Evolutionary conservation across 2,113 vertebrate species (phyloP), one percentile per base, ranked within the genome.

Genomic region (Rhodinocichla rosea): DNA sequence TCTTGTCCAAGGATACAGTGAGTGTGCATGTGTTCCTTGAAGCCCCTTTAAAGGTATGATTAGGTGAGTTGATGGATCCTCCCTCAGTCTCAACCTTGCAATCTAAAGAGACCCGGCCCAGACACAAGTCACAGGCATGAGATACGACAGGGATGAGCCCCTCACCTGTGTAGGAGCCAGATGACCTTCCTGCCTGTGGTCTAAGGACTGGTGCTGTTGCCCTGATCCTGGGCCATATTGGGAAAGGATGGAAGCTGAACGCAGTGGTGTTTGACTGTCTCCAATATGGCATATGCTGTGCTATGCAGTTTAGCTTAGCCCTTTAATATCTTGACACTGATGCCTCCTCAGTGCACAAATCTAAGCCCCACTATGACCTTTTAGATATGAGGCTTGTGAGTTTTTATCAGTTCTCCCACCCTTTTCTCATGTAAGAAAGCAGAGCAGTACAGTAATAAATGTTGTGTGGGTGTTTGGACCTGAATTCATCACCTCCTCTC

Each of bases 351-450:
- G 30, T 82, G 53, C 49, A 57, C 40, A 53, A 35, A 33, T 57
- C 21, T 26, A 32, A 92, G 85, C 47, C 42, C n/a, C 39, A 5
- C 52, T 42, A 5, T 79, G 92, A 95, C 93, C 90, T 96, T 97
- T 92, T 83, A 78, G 35, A 71, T 52, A 33, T 15, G 39, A 79
- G 14, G 49, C 26, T 89, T 47, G n/a, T 82, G 80, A 83, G 50
- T 68, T 95, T 93, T 88, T 33, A 33, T 86, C 57, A 42, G 10
- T 40, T 94, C 95, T 94, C 96, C 96, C 92, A 97, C 96, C 50
- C 37, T 89, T 96, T 97, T 96, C 94, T 95, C 95, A 96, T 21
- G 22, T 90, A 44, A 77, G 39, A 76, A 63, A 68, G 57, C 69
- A 82, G 16, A 96, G 53, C 69, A 64, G 56, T 90, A 83, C 88